Percentiles rank a stretch among this genome's conserved stretches.
Conservation (phyloP, 2,797 vertebrate species). For the Hippopotamyrus pictus region DNA sequence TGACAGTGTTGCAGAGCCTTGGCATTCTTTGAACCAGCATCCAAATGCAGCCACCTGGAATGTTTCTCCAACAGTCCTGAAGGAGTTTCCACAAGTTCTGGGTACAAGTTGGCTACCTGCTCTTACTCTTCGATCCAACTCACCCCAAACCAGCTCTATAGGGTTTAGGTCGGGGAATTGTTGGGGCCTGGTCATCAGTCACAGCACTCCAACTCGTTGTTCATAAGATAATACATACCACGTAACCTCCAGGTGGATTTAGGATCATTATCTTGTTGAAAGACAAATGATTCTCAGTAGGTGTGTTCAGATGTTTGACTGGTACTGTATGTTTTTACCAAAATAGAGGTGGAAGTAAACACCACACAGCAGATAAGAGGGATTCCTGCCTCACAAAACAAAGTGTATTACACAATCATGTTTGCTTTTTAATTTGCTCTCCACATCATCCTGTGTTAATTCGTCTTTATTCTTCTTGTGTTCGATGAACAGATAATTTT, state of each 20-base stretch:
- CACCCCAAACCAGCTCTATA: background rate
- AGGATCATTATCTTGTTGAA: background rate
- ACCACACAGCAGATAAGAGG: background rate
- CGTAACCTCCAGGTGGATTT: background rate
- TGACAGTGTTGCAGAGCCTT: background rate
- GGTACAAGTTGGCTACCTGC: background rate
- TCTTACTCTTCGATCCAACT: background rate
- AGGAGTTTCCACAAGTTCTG: background rate
- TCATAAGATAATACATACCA: background rate
- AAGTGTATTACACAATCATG: background rate
- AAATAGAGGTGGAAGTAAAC: background rate
- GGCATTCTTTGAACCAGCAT: background rate
- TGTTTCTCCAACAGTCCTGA: background rate
- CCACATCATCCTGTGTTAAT: background rate
- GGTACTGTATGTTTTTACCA: background rate
- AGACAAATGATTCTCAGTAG: background rate
- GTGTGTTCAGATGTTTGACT: background rate
- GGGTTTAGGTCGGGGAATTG: background rate
- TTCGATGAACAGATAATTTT: background rate
- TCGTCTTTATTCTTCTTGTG: background rate
- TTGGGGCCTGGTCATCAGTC: background rate
- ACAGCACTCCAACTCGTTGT: background rate
- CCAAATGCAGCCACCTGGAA: background rate
- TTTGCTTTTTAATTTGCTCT: background rate
- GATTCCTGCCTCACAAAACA: background rate